phyloP scores from a whole-genome alignment of 2,113 vertebrate species.

The Campylomormyrus tamandua region DNA sequence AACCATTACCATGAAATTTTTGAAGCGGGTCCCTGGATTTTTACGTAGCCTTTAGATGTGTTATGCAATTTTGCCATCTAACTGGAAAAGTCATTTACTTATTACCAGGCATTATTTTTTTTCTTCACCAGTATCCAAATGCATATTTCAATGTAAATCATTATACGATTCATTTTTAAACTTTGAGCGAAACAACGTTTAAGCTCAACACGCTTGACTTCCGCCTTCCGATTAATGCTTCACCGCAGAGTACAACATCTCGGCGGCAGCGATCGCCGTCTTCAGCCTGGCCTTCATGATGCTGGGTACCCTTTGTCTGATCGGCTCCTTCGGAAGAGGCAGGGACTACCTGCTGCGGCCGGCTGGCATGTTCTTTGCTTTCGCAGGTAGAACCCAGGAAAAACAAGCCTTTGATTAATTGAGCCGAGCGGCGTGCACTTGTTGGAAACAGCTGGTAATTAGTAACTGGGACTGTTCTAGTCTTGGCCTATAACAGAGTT shows the following conservation, averaged over 20 bases:
- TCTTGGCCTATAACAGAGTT: neutral
- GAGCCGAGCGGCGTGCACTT: neutral
- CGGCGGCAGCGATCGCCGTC: constrained; percentile 88
- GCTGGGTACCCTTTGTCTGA: constrained; percentile 69
- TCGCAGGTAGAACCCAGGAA: constrained; percentile 68
- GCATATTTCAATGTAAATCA: neutral
- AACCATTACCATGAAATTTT: neutral
- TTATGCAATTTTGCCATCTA: neutral
- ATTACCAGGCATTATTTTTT: neutral
- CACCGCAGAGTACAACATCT: constrained; percentile 89
- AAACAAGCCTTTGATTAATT: neutral
- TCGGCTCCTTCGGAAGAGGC: constrained; percentile 71
- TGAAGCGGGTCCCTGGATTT: neutral
- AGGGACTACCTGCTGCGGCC: constrained; percentile 87
- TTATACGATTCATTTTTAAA: neutral
- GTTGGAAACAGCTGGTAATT: neutral
- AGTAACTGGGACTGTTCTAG: neutral
- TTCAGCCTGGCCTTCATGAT: constrained; percentile 83
- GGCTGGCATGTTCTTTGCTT: constrained; percentile 87
- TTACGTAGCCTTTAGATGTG: neutral
- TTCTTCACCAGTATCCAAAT: neutral
- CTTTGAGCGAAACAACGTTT: neutral
- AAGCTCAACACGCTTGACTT: neutral
- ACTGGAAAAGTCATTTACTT: neutral
- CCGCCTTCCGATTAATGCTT: neutral